These are phyloP conservation scores for Aspiorhynchus laticeps DNA, from an alignment of 2,113 vertebrate species.

Conservation along the genomic window DNA sequence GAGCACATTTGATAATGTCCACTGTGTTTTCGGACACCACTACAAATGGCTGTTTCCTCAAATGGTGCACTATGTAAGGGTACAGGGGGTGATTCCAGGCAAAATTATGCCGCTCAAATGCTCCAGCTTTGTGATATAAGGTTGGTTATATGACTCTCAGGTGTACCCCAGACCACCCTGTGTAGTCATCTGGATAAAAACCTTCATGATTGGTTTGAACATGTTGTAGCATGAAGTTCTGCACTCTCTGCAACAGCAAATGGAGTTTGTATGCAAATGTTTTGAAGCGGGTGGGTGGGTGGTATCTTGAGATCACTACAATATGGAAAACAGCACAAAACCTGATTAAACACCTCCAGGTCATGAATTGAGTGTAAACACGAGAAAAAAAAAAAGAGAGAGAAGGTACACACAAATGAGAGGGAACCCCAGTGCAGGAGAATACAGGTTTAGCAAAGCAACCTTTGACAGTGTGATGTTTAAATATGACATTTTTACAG, in stretches of 20 bases:
- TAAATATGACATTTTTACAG: conserved; percentile 44
- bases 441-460: background rate
- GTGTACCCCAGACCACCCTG: background rate
- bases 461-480: background rate
- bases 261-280: conserved; percentile 13
- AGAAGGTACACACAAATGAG: background rate
- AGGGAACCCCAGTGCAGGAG: background rate
- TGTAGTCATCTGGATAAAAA: background rate
- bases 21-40: background rate
- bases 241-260: background rate
- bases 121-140: background rate
- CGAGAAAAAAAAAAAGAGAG: background rate
- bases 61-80: background rate
- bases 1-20: background rate
- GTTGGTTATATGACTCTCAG: background rate
- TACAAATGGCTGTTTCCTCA: background rate
- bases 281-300: conserved; percentile 19
- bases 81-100: background rate
- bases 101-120: background rate
- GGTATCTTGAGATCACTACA: conserved; percentile 17
- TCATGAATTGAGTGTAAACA: conserved; percentile 14
- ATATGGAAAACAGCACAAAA: conserved; percentile 33
- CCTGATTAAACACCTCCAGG: conserved; percentile 18
- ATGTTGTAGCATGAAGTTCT: background rate
- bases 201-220: background rate